These are phyloP conservation scores for Lineus longissimus DNA, from an alignment of 1,140 invertebrate species.

Conservation along the genomic window DNA sequence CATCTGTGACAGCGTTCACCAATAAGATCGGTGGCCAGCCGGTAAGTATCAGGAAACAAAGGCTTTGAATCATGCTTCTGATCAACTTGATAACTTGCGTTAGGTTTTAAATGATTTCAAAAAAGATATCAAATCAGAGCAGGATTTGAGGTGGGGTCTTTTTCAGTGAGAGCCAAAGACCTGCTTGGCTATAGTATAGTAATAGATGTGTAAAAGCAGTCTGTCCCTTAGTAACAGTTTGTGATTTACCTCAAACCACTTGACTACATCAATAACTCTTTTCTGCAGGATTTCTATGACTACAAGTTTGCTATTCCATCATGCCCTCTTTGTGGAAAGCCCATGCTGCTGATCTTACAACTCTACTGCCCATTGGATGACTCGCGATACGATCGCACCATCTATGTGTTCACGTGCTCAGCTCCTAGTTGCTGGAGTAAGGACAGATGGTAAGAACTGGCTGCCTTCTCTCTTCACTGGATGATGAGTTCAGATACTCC, in stretches of 20 bases:
- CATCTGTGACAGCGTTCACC: not conserved
- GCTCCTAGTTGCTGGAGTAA: too few species aligned
- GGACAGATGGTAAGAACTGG: too few species aligned
- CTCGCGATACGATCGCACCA: not conserved
- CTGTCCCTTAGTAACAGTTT: not conserved
- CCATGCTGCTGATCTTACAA: not conserved
- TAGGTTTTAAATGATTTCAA: too few species aligned
- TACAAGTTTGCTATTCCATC: not conserved
- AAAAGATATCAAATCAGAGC: too few species aligned
- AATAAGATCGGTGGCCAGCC: slow-evolving; percentile 6
- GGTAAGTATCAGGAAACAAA: not conserved
- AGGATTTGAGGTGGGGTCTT: too few species aligned
- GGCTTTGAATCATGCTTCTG: not conserved
- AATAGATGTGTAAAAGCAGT: too few species aligned
- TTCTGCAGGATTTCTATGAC: slow-evolving; percentile 3
- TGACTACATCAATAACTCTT: not conserved
- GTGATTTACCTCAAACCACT: too few species aligned
- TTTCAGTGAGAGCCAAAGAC: too few species aligned
- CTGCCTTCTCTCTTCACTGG: too few species aligned
- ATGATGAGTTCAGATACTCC: too few species aligned
- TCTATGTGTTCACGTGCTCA: not conserved
- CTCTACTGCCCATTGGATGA: slow-evolving; percentile 1
- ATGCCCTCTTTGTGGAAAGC: not conserved
- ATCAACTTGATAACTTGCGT: not conserved
- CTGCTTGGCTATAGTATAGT: too few species aligned